These are phyloP conservation scores for Planiliza haematocheilus DNA, from an alignment of 2,113 vertebrate genomes.

Conservation along the genomic window DNA sequence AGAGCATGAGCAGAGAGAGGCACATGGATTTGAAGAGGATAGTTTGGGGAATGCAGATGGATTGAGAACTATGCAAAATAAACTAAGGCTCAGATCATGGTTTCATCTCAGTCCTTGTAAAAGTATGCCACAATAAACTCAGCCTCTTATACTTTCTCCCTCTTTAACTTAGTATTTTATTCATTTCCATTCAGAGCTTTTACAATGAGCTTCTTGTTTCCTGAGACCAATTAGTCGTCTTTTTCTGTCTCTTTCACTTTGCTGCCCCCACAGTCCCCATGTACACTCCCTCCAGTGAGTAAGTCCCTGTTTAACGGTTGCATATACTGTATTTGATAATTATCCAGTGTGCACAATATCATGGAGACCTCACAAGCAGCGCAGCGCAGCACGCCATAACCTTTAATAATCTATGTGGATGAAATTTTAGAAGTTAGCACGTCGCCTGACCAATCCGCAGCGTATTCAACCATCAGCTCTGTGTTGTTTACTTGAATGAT, in stretches of 20 bases:
- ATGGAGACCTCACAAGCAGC: constrained; percentile 45
- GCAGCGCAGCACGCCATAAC: constrained; percentile 1
- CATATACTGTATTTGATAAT: constrained; percentile 46
- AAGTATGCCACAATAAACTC: too few relatives aligned
- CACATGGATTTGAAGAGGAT: neutral
- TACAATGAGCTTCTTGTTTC: constrained; percentile 37
- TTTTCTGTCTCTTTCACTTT: constrained; percentile 48
- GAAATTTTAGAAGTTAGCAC: neutral
- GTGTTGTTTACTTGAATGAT: constrained; percentile 13
- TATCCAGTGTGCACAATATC: constrained; percentile 23
- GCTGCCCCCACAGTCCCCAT: constrained; percentile 41
- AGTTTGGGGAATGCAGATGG: neutral
- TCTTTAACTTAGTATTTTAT: constrained; percentile 9
- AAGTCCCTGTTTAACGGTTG: constrained; percentile 60
- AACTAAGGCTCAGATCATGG: neutral
- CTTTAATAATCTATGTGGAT: neutral
- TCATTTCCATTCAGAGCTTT: constrained; percentile 11
- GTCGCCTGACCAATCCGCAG: neutral
- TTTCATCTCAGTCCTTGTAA: neutral
- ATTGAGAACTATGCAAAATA: neutral
- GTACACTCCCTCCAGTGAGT: constrained; percentile 25
- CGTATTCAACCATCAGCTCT: neutral
- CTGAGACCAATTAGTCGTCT: constrained; percentile 70
- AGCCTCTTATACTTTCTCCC: neutral
- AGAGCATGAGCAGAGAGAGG: neutral